A percentile compares a stretch with the other conserved stretches of the same genome.
phyloP scores from a whole-genome alignment of 2,797 vertebrate species.

The Pangasius sanitwongsei region DNA sequence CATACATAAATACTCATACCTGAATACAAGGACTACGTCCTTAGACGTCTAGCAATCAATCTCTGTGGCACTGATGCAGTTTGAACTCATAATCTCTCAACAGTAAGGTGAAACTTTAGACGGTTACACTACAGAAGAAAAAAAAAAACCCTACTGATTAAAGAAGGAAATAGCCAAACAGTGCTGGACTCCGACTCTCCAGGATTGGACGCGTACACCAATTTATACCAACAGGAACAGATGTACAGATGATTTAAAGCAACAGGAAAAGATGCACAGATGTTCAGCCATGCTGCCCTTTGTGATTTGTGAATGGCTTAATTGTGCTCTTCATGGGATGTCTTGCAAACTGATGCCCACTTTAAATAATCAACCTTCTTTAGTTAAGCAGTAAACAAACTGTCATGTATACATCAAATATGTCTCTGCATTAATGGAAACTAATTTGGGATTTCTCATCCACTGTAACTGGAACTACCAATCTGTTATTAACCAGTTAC shows the following conservation, averaged over 20 bases:
- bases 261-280: conserved; percentile 1
- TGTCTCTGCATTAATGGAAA: not conserved
- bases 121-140: not conserved
- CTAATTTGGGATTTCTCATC: not conserved
- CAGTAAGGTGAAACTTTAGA: not conserved
- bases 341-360: not conserved
- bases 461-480: not conserved
- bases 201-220: not conserved
- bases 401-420: not conserved
- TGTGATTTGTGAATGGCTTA: not conserved
- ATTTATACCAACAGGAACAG: conserved; percentile 16
- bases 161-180: not conserved
- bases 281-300: conserved; percentile 5
- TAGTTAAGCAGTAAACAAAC: not conserved
- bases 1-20: too few relatives aligned
- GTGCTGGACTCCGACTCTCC: not conserved
- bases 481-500: not conserved
- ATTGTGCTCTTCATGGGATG: not conserved
- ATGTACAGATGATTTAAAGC: conserved; percentile 3
- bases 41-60: not conserved
- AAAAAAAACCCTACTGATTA: not conserved
- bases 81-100: not conserved
- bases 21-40: not conserved
- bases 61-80: not conserved
- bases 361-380: not conserved